Conservation (phyloP, 2,113 vertebrate species). For the Aegotheles bennettii region DNA sequence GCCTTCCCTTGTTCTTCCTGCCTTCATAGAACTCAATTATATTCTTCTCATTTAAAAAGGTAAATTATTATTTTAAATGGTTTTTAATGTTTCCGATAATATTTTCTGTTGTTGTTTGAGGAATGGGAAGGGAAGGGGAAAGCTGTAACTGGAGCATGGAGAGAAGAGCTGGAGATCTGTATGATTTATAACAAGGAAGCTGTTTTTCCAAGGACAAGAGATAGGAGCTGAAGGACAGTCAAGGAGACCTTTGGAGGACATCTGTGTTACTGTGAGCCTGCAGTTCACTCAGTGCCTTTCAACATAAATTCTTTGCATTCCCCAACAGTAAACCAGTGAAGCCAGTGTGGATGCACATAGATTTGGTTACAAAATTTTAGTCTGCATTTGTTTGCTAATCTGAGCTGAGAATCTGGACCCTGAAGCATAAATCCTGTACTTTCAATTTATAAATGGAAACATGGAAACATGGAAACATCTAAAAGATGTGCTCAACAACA, state of each 20-base stretch:
- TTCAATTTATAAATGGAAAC: background rate
- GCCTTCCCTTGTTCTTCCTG: background rate
- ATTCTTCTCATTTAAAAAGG: background rate
- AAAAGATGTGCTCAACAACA: background rate
- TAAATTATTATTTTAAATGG: background rate
- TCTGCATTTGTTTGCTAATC: background rate
- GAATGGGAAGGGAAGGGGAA: background rate
- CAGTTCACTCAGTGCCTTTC: background rate
- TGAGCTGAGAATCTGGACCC: background rate
- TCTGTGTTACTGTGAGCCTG: background rate
- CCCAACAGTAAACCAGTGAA: background rate
- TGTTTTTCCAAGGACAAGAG: background rate
- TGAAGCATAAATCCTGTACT: background rate
- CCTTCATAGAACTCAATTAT: background rate
- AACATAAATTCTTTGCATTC: background rate
- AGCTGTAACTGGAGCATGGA: background rate
- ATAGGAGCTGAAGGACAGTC: constrained; percentile 31
- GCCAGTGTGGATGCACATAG: background rate
- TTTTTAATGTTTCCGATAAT: background rate
- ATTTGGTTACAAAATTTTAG: background rate
- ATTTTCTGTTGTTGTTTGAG: background rate
- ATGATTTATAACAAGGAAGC: background rate
- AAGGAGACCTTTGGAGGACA: constrained; percentile 10
- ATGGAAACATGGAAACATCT: too few species aligned
- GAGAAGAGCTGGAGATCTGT: background rate